These are phyloP conservation scores for Atlantisia rogersi DNA, from an alignment of 2,113 vertebrate genomes.

Conservation along the genomic window DNA sequence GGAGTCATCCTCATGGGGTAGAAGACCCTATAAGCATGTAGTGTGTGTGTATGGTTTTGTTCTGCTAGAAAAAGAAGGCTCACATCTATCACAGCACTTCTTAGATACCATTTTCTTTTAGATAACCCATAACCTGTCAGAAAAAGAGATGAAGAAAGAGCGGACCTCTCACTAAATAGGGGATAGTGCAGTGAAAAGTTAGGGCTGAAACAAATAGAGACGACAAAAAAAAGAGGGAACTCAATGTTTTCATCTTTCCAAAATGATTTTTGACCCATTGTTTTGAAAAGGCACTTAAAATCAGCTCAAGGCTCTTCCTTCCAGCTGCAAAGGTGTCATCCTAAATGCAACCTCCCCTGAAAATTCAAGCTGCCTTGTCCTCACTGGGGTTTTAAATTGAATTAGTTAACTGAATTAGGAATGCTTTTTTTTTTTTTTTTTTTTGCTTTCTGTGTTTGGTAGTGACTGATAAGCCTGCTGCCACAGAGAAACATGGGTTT, in stretches of 20 bases:
- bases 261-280: background rate
- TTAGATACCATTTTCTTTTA: background rate
- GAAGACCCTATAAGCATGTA: background rate
- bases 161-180: background rate
- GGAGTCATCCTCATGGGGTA: accelerated
- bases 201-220: background rate
- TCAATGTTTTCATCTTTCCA: background rate
- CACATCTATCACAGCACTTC: background rate
- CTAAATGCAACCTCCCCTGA: slow-evolving; percentile 44
- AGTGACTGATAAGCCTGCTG: slow-evolving; percentile 37
- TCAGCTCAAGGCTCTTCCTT: background rate
- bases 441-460: slow-evolving; percentile 46
- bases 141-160: background rate
- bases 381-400: slow-evolving; percentile 38
- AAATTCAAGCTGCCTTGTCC: slow-evolving; percentile 51
- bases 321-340: background rate
- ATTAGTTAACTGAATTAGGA: slow-evolving; percentile 62
- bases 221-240: background rate
- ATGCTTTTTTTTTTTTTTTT: slow-evolving; percentile 22
- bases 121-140: background rate
- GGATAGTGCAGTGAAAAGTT: background rate
- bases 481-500: background rate
- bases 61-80: background rate
- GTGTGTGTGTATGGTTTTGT: background rate
- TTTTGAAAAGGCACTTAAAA: background rate